A percentile compares a stretch with the other conserved stretches of the same genome.
Evolutionary conservation across 2,113 vertebrate genomes (phyloP).

Genomic region (Notechis scutatus): DNA sequence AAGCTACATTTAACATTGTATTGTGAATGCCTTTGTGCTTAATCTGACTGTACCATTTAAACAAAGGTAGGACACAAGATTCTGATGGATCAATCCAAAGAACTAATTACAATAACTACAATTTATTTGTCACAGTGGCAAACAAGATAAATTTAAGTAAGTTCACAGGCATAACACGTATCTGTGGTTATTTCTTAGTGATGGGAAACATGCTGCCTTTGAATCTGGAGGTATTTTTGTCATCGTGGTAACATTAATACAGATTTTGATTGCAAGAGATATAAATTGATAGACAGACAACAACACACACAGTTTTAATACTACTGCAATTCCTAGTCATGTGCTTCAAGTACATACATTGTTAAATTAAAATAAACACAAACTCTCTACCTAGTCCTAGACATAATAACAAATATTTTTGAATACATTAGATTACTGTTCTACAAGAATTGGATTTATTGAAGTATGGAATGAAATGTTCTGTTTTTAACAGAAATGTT

Average conservation of each 20-base stretch:
- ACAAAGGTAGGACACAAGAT: background rate
- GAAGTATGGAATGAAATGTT: background rate
- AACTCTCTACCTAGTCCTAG: background rate
- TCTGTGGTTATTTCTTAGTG: background rate
- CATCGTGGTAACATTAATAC: background rate
- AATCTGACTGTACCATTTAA: background rate
- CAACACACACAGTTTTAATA: background rate
- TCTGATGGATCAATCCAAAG: background rate
- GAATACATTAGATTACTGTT: background rate
- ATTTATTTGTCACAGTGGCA: background rate
- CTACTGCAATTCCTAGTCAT: background rate
- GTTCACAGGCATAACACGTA: background rate
- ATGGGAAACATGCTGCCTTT: background rate
- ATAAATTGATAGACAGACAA: background rate
- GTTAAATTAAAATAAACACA: background rate
- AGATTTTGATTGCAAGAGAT: background rate
- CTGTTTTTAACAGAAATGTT: background rate
- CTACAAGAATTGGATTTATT: background rate
- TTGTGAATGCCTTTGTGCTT: background rate
- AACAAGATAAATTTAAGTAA: background rate
- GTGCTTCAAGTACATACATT: background rate
- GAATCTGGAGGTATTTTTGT: background rate
- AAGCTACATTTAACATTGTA: background rate
- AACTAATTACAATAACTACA: background rate
- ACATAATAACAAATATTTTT: background rate